Conservation (phyloP, 1,140 invertebrate species). For the Limonius californicus region DNA sequence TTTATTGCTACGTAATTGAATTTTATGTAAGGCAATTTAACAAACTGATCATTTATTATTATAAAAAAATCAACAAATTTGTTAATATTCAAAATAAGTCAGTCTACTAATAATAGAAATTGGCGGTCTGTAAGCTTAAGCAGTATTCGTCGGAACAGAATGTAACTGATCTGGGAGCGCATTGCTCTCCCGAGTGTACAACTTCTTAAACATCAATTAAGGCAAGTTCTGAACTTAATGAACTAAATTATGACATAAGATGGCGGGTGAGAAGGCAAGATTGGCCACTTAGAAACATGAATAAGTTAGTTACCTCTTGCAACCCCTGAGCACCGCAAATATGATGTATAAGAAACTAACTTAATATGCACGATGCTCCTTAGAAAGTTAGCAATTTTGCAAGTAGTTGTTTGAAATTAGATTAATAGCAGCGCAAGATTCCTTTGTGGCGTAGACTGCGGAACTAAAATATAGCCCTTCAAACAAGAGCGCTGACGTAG, state of each 20-base stretch:
- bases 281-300: constrained; percentile 13
- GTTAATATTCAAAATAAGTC: too few species aligned
- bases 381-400: not conserved
- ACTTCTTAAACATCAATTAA: constrained; percentile 38
- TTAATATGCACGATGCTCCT: not conserved
- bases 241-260: constrained; percentile 36
- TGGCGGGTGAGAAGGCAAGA: constrained; percentile 26
- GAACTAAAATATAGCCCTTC: too few species aligned
- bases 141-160: too few species aligned
- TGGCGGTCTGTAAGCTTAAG: too few species aligned
- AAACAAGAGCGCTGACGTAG: too few species aligned
- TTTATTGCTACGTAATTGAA: too few species aligned
- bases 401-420: not conserved
- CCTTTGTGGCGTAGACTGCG: too few species aligned
- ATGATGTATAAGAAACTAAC: constrained; percentile 8
- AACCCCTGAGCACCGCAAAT: not conserved
- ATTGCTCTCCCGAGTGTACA: constrained; percentile 12
- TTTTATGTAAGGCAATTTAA: too few species aligned
- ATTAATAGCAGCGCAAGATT: not conserved
- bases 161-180: too few species aligned
- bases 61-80: too few species aligned
- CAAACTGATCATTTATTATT: too few species aligned
- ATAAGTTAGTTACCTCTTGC: constrained; percentile 12
- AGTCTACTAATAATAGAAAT: too few species aligned
- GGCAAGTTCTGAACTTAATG: constrained; percentile 35